Evolutionary conservation across 2,888 invertebrate species (phyloP), one percentile per base, ranked within the genome.

Genomic region (Ormyrus thymus): DNA sequence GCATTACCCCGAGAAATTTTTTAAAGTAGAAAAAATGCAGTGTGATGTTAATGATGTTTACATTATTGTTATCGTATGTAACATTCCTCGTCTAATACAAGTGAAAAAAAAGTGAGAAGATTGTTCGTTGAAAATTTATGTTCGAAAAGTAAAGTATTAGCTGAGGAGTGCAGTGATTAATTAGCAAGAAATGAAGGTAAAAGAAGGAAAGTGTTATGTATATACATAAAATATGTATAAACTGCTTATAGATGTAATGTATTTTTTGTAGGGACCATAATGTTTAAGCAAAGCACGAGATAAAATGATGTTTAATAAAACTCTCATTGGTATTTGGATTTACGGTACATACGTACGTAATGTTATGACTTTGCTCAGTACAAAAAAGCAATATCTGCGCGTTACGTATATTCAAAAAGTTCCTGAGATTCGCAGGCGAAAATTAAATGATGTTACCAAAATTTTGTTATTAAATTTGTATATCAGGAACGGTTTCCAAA

Each of bases 261-360:
- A 88, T 88, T 87, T 88, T 87, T 87, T 87, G 86, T 88, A 88
- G 88, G 87, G 87, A 88, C 87, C 87, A 88, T 88, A 86, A 84
- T 77, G 81, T 84, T 82, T 85, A 86, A 87, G 87, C 84, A 82
- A 83, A 85, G 80, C 76, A 82, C 48, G 61, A 84, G 83, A 83
- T 81, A 82, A 72, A 68, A 82, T 29, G 73, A 81, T 77, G 81
- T 66, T 81, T 69, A 71, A 79, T 61, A 50, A 78, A 55, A 75
- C 64, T 78, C 68, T 61, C 53, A 59, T 53, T 61, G 75, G 15
- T 66, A 75, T 55, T 66, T 75, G 53, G 46, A 61, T 68, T 75
- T 75, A 13, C 61, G 59, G 10, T 13, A 29, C 53, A 11, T 53
- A 64, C 29, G 10, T 9, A 61, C 13, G 61, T 48, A 61, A 74